phyloP scores from a whole-genome alignment of 2,888 invertebrate species.

The Plebejus argus region DNA sequence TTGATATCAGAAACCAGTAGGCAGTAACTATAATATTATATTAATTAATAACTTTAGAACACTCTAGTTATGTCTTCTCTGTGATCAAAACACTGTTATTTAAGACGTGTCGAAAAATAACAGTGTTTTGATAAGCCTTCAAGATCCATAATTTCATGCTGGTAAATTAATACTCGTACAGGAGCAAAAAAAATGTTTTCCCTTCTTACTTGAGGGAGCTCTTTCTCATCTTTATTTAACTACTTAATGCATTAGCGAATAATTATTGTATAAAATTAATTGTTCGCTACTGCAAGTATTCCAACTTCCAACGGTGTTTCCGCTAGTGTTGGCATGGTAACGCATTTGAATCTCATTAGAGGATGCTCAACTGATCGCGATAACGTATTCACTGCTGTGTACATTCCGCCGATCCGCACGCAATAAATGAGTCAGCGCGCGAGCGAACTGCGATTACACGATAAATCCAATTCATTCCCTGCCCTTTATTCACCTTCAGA shows the following conservation, averaged over 20 bases:
- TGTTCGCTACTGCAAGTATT: background rate
- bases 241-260: background rate
- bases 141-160: too few relatives aligned
- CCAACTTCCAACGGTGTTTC: background rate
- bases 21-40: background rate
- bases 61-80: background rate
- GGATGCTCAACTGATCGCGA: constrained; percentile 45
- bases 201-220: too few relatives aligned
- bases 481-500: constrained; percentile 50
- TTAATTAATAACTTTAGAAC: background rate
- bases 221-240: too few relatives aligned
- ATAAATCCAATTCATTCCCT: constrained; percentile 65
- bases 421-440: constrained; percentile 62
- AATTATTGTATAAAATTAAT: background rate
- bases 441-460: constrained; percentile 63
- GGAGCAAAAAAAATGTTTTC: too few relatives aligned
- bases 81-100: background rate
- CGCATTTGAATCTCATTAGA: constrained; percentile 34
- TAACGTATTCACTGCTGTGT: constrained; percentile 57
- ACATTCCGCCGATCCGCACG: constrained; percentile 50
- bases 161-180: too few relatives aligned
- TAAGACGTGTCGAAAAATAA: too few relatives aligned
- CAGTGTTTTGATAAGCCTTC: too few relatives aligned
- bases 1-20: background rate
- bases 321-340: constrained; percentile 2